Base-by-base conservation (phyloP, 2,113 vertebrate genomes). In the Clinocottus analis region DNA sequence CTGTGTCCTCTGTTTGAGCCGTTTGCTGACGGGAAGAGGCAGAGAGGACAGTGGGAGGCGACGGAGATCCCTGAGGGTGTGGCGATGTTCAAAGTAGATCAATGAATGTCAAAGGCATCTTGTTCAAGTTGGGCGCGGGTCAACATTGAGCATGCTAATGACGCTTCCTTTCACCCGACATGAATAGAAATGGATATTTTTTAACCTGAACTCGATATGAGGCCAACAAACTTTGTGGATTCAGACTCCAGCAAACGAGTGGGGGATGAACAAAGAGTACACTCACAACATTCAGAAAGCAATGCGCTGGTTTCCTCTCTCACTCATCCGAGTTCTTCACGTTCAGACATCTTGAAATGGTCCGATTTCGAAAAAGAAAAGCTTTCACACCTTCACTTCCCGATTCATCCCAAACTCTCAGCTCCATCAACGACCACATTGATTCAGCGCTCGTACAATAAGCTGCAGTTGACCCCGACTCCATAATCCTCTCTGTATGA, bases 401-500 rank as follows among this genome's bases (percentile, higher is more conserved):
- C 23, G 47, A 61, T 47, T 72, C 12, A 21, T n/a, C 35, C 72
- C 19, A 31, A 31, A 64, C 13, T 11, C 43, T 51, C 33, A 51
- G 49, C 35, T 45, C 8, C 7, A 62, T 55, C 55, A 25, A n/a
- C 27, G 59, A 75, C 77, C 10, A 55, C 23, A 49, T 33, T 3
- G 33, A 78, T 68, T 51, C 55, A 74, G n/a, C 5, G 0, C 33
- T 78, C 43, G 51, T 62, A 68, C 19, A 17, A 59, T 70, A 43
- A 83, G n/a, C 80, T 76, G 75, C 55, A 55, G 67, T 9, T 71
- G 55, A 79, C 75, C 63, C 25, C 65, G 25, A 85, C 67, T 79
- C 64, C 11, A 62, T 49, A 17, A 56, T 16, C 39, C 37, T 58
- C 37, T 58, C 19, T 33, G 21, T 75, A 67, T 76, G 68, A 61